Percentiles rank a stretch among this genome's conserved stretches.
Evolutionary conservation across 2,888 invertebrate species (phyloP).

Genomic region (Protonemura montana): DNA sequence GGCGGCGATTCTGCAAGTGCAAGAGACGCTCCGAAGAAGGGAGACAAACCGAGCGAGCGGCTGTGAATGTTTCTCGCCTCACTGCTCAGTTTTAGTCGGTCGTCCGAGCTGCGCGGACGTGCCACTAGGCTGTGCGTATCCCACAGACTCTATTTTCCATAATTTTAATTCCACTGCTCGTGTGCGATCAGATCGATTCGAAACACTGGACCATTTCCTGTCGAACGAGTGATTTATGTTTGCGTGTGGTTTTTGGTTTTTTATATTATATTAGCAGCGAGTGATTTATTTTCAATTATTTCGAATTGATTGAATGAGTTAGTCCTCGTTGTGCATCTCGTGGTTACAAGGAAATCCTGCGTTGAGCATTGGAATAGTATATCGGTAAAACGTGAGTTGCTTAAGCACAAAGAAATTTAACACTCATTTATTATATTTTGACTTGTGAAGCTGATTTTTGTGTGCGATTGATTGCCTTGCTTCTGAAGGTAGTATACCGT

Average conservation of each 20-base stretch:
- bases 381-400: not conserved
- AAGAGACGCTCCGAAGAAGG: not conserved
- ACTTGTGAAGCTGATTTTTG: not conserved
- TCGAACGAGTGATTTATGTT: not conserved
- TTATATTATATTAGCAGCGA: not conserved
- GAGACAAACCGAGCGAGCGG: too few species aligned
- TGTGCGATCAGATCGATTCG: not conserved
- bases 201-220: not conserved
- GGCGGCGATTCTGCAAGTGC: not conserved
- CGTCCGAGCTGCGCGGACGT: not conserved
- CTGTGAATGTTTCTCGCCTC: not conserved
- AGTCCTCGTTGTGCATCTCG: too few species aligned
- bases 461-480: not conserved
- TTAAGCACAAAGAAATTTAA: not conserved
- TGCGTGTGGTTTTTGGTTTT: not conserved
- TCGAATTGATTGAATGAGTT: too few species aligned
- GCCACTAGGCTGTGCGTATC: not conserved
- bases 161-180: not conserved
- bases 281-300: not conserved
- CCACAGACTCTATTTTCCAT: not conserved
- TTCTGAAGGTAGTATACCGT: too few species aligned
- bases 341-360: not conserved
- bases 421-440: not conserved
- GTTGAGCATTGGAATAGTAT: not conserved
- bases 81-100: not conserved